Evolutionary conservation across 2,888 invertebrate genomes (phyloP).

Genomic region (Tubiluchus corallicola): DNA sequence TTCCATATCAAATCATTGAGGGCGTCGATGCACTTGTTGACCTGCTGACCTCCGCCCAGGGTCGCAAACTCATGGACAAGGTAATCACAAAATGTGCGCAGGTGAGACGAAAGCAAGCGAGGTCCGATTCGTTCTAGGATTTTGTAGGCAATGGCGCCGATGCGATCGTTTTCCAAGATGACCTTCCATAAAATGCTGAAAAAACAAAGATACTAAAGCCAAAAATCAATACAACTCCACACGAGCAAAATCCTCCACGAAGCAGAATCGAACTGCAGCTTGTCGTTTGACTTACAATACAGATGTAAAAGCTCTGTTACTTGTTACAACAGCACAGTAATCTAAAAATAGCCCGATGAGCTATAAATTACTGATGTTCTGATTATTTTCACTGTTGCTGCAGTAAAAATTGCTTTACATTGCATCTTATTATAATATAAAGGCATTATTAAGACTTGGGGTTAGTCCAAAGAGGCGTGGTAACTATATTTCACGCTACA

Average conservation of each 20-base stretch:
- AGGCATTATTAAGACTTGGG: too few relatives aligned
- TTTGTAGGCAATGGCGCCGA: conserved; percentile 85
- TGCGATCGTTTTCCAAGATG: conserved; percentile 78
- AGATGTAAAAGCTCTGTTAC: too few relatives aligned
- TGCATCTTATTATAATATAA: neutral
- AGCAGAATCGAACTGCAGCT: too few relatives aligned
- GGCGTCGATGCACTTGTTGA: conserved; percentile 82
- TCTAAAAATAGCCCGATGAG: too few relatives aligned
- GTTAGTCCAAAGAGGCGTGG: too few relatives aligned
- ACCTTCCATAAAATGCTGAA: conserved; percentile 70
- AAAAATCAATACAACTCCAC: too few relatives aligned
- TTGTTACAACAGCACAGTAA: too few relatives aligned
- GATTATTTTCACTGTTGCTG: neutral
- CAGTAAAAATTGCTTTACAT: neutral
- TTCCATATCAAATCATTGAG: conserved; percentile 96
- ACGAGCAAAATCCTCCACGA: too few relatives aligned
- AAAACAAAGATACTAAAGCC: too few relatives aligned
- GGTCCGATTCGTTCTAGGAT: conserved; percentile 85
- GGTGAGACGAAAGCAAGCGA: conserved; percentile 67
- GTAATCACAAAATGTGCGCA: conserved; percentile 85
- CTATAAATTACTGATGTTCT: too few relatives aligned
- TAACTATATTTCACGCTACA: too few relatives aligned
- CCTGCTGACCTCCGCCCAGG: conserved; percentile 55
- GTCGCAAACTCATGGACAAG: conserved; percentile 79
- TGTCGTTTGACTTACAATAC: too few relatives aligned